Evolutionary conservation across 2,113 vertebrate genomes (phyloP).

Genomic region (Alouatta palliata): DNA sequence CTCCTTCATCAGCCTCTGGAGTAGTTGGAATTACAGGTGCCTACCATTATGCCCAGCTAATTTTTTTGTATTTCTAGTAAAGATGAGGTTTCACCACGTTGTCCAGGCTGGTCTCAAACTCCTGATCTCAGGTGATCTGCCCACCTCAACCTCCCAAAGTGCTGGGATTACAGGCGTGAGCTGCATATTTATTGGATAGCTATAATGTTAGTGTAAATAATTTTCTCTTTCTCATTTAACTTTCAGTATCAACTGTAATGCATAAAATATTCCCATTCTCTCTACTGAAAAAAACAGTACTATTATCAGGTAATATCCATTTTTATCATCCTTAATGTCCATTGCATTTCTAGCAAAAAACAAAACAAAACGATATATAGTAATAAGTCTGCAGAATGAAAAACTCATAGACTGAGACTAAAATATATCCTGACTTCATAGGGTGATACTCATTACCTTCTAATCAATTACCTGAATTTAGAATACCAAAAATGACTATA

Average conservation of each 20-base stretch:
- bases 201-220: not conserved
- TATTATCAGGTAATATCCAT: not conserved
- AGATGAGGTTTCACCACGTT: too few species aligned
- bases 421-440: not conserved
- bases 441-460: not conserved
- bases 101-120: too few species aligned
- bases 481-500: not conserved
- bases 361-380: not conserved
- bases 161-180: too few species aligned
- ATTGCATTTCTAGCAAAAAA: not conserved
- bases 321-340: not conserved
- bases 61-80: too few species aligned
- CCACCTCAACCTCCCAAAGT: too few species aligned
- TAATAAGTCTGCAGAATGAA: not conserved
- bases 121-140: too few species aligned
- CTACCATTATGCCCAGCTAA: too few species aligned
- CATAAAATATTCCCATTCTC: not conserved
- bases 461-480: not conserved
- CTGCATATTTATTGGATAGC: not conserved
- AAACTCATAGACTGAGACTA: not conserved
- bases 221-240: not conserved
- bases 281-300: not conserved
- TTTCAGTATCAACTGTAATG: not conserved
- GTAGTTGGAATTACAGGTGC: too few species aligned
- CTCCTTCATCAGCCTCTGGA: too few species aligned